Base-by-base conservation (phyloP, 1,140 invertebrate species). In the Plutomurus gul region DNA sequence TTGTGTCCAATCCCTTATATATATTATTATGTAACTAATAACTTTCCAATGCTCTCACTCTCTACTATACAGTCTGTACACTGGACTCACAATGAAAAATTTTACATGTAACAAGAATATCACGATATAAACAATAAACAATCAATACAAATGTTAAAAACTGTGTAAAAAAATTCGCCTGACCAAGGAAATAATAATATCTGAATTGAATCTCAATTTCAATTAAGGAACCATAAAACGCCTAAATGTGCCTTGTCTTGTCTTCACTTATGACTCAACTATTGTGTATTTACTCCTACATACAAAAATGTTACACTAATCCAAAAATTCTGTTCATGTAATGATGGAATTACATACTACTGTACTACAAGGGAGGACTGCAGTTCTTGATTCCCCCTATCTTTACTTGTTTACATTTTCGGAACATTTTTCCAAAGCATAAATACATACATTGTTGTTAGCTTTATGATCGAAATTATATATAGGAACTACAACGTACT, bases 391-490 rank as follows among this genome's bases (percentile, higher is more conserved):
- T 65, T 65, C 56, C 56, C 56, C 39, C 10, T 43, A 8, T 43
- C 39, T 65, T 51, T 13, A 30, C 27, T 65, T 65, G 56, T 65
- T 65, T 65, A 65, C 56, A 65, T 30, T 65, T 25, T n/a, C 27
- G 27, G 56, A 65, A 65, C 56, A 51, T 51, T 65, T 65, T 65
- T 65, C 56, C 56, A 65, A 65, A 65, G 36, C 18, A 27, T 27
- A 51, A 22, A 51, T 18, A 47, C 43, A 18, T 47, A 47, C 20
- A 51, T 51, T 51, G 25, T 51, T 22, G 20, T 51, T 22, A 51
- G 20, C n/a, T 22, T 49, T 49, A 49, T 25, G 30, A 56, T 25
- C 20, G 49, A 25, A 56, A 56, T 56, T 25, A 25, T 25, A 56
- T 27, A 56, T 33, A 22, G 13, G 25, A 65, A 60, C 6, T 33